Conservation (phyloP, 2,113 vertebrate genomes). For the Bubalus kerabau region DNA sequence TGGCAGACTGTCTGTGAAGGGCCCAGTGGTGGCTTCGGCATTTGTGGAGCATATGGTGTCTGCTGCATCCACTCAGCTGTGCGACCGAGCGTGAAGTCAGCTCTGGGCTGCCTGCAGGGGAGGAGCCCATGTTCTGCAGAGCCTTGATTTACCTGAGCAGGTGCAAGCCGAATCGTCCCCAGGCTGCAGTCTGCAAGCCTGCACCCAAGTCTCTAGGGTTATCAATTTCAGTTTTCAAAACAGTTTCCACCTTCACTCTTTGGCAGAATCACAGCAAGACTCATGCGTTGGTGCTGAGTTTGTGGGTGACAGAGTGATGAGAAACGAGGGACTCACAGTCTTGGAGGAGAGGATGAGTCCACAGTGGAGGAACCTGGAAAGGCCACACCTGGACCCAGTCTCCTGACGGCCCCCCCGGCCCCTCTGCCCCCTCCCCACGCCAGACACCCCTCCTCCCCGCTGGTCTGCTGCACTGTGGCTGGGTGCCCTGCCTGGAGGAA, state of each 20-base stretch:
- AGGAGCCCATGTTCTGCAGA: too few relatives aligned
- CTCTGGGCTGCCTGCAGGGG: neutral
- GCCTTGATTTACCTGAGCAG: neutral
- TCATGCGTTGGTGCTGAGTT: neutral
- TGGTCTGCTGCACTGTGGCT: fast-evolving
- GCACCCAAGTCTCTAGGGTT: neutral
- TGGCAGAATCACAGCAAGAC: neutral
- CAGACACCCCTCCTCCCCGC: neutral
- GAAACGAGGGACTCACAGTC: neutral
- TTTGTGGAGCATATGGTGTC: neutral
- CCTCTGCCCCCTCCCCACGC: neutral
- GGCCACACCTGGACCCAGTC: neutral
- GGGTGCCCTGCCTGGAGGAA: neutral
- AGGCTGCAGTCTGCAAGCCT: neutral
- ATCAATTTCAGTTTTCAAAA: neutral
- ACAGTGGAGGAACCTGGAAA: neutral
- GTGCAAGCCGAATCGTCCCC: neutral
- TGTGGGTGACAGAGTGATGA: neutral
- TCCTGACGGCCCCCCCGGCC: neutral
- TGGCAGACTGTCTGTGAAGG: neutral
- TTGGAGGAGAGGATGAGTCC: neutral
- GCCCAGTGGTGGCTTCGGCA: neutral
- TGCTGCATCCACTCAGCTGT: neutral
- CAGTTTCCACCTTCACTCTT: neutral
- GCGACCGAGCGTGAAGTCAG: neutral